phyloP scores from a whole-genome alignment of 2,113 vertebrate species.

The Paralichthys olivaceus region DNA sequence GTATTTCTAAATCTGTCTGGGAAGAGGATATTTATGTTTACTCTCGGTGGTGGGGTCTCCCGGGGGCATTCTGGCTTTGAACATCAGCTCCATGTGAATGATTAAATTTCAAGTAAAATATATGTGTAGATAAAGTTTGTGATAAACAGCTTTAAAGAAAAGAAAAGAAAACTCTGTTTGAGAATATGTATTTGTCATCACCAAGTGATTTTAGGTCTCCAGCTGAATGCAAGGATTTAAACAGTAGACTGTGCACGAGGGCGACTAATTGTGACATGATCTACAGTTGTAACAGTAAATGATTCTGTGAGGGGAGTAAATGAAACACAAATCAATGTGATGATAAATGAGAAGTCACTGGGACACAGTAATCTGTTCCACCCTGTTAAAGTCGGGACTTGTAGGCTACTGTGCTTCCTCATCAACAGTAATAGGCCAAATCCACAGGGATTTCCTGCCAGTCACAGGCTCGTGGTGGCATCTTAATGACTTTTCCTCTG shows the following conservation, averaged over 20 bases:
- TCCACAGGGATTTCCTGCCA: constrained; percentile 58
- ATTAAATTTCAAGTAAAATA: constrained; percentile 43
- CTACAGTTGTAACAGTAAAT: constrained; percentile 17
- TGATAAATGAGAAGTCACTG: constrained; percentile 30
- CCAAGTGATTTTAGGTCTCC: not conserved
- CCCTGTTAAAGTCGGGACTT: constrained; percentile 26
- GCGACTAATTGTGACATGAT: constrained; percentile 41
- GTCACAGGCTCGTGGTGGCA: constrained; percentile 22
- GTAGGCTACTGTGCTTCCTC: constrained; percentile 35
- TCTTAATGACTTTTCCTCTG: constrained; percentile 60
- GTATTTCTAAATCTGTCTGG: constrained; percentile 49
- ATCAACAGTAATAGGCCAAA: constrained; percentile 56
- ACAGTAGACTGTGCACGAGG: constrained; percentile 2
- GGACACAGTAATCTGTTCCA: constrained; percentile 42
- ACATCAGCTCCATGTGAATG: constrained; percentile 21
- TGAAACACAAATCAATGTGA: constrained; percentile 15
- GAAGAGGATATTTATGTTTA: constrained; percentile 45
- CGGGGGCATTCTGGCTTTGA: constrained; percentile 20
- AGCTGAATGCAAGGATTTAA: constrained; percentile 18
- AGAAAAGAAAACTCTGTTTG: not conserved
- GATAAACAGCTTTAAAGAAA: not conserved
- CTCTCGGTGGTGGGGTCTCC: constrained; percentile 17
- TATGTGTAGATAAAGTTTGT: not conserved
- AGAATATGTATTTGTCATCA: not conserved
- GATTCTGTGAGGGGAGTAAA: not conserved